Base-by-base conservation (phyloP, 2,888 invertebrate species). In the Baronia brevicornis region DNA sequence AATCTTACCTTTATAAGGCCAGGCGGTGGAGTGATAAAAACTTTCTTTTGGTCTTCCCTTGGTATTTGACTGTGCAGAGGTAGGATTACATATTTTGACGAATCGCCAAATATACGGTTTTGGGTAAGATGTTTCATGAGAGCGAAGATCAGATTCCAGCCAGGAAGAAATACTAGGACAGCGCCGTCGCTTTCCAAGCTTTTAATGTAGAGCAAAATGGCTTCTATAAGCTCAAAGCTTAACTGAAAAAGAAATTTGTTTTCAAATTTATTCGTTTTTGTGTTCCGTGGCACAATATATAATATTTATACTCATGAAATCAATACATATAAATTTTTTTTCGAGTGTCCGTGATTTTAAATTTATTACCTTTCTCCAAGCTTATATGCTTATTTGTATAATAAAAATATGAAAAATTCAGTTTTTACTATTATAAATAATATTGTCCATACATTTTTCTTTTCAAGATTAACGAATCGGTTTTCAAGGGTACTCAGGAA, bases 51-150 rank as follows among this genome's bases (percentile, higher is more conserved):
- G 60, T 98, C 98, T 43, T 96, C 96, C 23, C 97, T 86, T 0
- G 98, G 97, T 45, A 99, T 89, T 75, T 98, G 98, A 1, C 98
- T 98, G 72, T 99, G 99, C n/a, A 99, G 86, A 0, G 98, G 98
- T 41, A 99, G 84, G 31, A 98, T 90, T 2, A 89, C 72, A 61
- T 91, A 98, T 13, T 86, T 75, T 0, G 84, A 62, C 3, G 48
- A 42, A 53, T 86, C 77, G 44, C 93, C 91, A 63, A 95, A 95
- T 10, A 66, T 60, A 0, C 50, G 87, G 61, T 93, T 91, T 52
- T 93, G 91, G 6, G 40, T 46, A 15, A 98, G 82, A 55, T 91
- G 91, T 60, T 93, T 93, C 90, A 96, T 91, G 28, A 98, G 82
- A 0, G 94, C 92, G 72, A 96, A 96, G 54, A 99, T 99, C 6